A percentile compares a stretch with the other conserved stretches of the same genome.
These are phyloP conservation scores for Adelges cooleyi DNA, from an alignment of 1,140 invertebrate species.

Conservation along the genomic window DNA sequence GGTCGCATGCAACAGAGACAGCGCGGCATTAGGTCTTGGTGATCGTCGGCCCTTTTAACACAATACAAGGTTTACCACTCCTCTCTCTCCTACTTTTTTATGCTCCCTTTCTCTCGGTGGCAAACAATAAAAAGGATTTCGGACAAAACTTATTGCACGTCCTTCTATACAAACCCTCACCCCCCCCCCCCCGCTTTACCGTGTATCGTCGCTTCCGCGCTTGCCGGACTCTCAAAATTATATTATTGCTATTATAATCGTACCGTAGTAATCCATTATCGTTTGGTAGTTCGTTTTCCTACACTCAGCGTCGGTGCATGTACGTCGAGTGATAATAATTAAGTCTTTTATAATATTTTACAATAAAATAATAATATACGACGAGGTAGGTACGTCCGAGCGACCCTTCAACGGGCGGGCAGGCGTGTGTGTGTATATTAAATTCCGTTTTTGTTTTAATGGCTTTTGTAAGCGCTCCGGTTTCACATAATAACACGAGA, in stretches of 20 bases:
- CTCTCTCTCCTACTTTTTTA: neutral
- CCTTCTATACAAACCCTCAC: neutral
- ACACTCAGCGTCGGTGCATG: neutral
- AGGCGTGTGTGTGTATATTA: no score
- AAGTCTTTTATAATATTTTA: slow-evolving; percentile 1
- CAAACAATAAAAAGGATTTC: slow-evolving; percentile 20
- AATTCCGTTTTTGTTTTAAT: no score
- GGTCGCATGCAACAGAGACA: neutral
- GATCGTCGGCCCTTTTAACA: neutral
- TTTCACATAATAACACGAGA: no score
- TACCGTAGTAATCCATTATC: slow-evolving; percentile 15
- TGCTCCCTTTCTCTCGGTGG: neutral
- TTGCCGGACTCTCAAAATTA: slow-evolving; percentile 13
- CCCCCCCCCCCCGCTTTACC: neutral
- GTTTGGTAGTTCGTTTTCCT: neutral
- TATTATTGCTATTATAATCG: slow-evolving; percentile 20
- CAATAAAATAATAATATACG: neutral
- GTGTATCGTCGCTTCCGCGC: neutral
- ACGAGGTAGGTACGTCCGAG: neutral
- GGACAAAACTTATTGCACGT: neutral
- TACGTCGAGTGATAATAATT: slow-evolving; percentile 4
- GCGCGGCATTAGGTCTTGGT: neutral
- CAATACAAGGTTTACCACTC: neutral
- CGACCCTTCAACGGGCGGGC: neutral
- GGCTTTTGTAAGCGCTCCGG: no score